Base-by-base conservation (phyloP, 2,797 vertebrate genomes). In the Sebastes hubbsi region DNA sequence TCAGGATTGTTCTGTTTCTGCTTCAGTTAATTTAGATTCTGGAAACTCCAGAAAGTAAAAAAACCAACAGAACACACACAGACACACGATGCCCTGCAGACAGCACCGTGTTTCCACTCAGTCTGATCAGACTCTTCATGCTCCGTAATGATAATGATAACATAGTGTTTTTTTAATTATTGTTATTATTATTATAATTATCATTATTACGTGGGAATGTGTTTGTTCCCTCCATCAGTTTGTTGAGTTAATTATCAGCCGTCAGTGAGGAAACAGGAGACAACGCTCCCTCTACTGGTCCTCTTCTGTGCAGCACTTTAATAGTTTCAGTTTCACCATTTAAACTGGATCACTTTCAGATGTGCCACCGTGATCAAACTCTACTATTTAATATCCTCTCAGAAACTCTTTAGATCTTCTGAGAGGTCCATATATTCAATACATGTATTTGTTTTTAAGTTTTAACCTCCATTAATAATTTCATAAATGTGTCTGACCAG, bases 81-180 rank as follows among this genome's bases (percentile, higher is more conserved):
- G 18, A 46, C 64, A 52, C 25, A 29, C 18, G 30, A 67, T 20
- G 56, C 76, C 76, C 79, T 36, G 67, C 79, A 75, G 73, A 49
- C 38, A 30, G 24, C 64, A 9, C 27, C 20, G 18, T 8, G 69
- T 86, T 81, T 81, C 75, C 83, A 76, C 52, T 71, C 62, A 1
- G 42, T 8, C 70, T 72, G 61, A 71, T 59, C 27, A 65, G 36
- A 25, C 54, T 62, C 30, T 29, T 55, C 9, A 25, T 27, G 29
- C 16, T 20, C 69, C 46, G 24, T 63, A 29, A 27, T n/a, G 24
- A 60, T 2, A 25, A 38, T 25, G 72, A 67, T 36, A 61, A 16
- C 29, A n/a, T 52, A 27, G 6, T 25, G 34, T 46, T 78, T 75
- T 18, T 30, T 73, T 63, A 4, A 42, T 46, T 46, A 46, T 46